These are phyloP conservation scores for Avahi laniger DNA, from an alignment of 2,797 vertebrate genomes.

Conservation along the genomic window DNA sequence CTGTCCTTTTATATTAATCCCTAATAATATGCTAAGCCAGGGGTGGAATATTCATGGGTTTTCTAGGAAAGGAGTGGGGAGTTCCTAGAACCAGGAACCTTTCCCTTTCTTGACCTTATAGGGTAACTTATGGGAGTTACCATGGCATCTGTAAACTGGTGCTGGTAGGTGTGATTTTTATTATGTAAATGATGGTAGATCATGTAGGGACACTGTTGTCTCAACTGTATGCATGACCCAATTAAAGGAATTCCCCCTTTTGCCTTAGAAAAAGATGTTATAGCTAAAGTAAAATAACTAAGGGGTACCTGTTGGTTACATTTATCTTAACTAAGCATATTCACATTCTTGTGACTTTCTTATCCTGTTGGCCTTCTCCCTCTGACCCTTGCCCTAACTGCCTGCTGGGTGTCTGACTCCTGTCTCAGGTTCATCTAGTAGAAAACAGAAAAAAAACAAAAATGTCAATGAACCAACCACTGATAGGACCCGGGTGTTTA, in stretches of 20 bases:
- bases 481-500: background rate
- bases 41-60: background rate
- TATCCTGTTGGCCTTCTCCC: background rate
- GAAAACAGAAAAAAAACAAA: background rate
- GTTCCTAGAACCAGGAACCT: background rate
- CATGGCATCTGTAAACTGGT: background rate
- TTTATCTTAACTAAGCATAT: background rate
- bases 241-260: background rate
- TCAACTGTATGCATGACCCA: background rate
- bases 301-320: background rate
- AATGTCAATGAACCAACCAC: background rate
- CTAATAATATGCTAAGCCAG: background rate
- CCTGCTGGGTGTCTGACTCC: background rate
- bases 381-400: background rate
- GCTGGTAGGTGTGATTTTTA: background rate
- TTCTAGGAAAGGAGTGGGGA: background rate
- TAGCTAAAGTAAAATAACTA: background rate
- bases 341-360: background rate
- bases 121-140: background rate
- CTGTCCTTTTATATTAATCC: background rate
- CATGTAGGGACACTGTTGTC: background rate
- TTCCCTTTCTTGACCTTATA: background rate
- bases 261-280: background rate
- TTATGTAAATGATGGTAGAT: background rate
- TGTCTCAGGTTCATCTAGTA: background rate